A percentile compares a stretch with the other conserved stretches of the same genome.
These are phyloP conservation scores for Chaenocephalus aceratus DNA, from an alignment of 2,113 vertebrate genomes.

Conservation along the genomic window DNA sequence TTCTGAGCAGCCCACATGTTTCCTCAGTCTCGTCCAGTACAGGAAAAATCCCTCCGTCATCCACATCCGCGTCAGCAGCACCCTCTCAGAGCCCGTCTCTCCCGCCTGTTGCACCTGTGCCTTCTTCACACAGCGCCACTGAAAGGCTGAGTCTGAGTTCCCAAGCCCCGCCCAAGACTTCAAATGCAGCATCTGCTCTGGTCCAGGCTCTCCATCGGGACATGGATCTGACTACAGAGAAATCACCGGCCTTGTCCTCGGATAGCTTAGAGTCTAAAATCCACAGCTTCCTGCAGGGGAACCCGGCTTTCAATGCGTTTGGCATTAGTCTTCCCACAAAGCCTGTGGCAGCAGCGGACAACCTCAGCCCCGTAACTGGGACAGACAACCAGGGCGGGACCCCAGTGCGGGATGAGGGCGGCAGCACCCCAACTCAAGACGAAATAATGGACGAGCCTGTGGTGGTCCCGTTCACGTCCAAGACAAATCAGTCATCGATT, in stretches of 20 bases:
- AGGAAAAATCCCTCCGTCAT: conserved; percentile 61
- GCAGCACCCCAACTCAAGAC: conserved; percentile 96
- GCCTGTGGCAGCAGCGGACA: conserved; percentile 62
- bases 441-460: conserved; percentile 94
- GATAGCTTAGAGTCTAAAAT: conserved; percentile 94
- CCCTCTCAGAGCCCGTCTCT: conserved; percentile 53
- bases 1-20: conserved; percentile 78
- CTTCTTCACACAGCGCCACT: conserved; percentile 36
- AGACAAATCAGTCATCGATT: conserved; percentile 24
- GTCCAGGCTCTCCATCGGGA: conserved; percentile 64
- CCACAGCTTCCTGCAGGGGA: conserved; percentile 93
- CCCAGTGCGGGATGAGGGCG: conserved; percentile 93
- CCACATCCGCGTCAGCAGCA: conserved; percentile 37
- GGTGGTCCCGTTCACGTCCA: conserved; percentile 63
- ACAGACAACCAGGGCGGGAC: conserved; percentile 93
- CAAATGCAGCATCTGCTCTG: conserved; percentile 55
- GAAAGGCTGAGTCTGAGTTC: conserved; percentile 26
- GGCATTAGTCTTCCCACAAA: conserved; percentile 89
- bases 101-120: conserved; percentile 40
- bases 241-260: conserved; percentile 72
- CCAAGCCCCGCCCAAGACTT: conserved; percentile 28
- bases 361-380: conserved; percentile 64
- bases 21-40: conserved; percentile 43
- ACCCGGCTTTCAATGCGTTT: conserved; percentile 89
- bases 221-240: conserved; percentile 56